Base-by-base conservation (phyloP, 2,888 invertebrate genomes). In the Diaperis boleti region DNA sequence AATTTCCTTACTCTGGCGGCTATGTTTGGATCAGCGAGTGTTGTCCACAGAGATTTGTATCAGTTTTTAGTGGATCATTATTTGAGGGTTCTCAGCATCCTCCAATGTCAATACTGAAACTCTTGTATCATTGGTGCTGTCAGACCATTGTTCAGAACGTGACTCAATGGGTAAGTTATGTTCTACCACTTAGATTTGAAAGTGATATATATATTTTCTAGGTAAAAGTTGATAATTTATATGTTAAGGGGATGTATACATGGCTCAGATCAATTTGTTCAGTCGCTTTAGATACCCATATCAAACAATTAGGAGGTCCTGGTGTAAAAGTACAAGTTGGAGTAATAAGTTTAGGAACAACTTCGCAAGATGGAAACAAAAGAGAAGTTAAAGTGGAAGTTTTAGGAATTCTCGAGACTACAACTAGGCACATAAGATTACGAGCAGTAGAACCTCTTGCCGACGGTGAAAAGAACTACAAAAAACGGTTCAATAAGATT, bases 1-100 rank as follows among this genome's bases (percentile, higher is more conserved):
- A 92, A 71, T 94, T 94, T 78, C 93, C 93, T 0, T 92, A 90
- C 78, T 93, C 93, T 0, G 95, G 95, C 0, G 95, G 95, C 26
- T 95, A 95, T 76, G 94, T 95, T 1, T 95, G 95, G 95, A 92
- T 95, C 69, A 91, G 92, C 0, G 92, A 92, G 66, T 95, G 94
- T 76, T 95, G 95, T 72, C 91, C 92, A 0, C 90, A 91, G 5
- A 87, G 91, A 42, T 94, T 92, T 77, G 91, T 94, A 2, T 95
- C 95, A 0, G 93, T 95, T 0, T 95, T 94, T 81, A 90, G 89
- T 67, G 92, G 93, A 18, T 95, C 95, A 0, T 85, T 95, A 52
- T 95, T 95, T 75, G 94, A 95, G 81, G 91, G 91, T 0, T 91
- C 93, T 1, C 90, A 92, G 0, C 92, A 94, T 81, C 90, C 92